Evolutionary conservation across 2,888 invertebrate genomes (phyloP), one percentile per base, ranked within the genome.

Genomic region (Drosophila helvetica): DNA sequence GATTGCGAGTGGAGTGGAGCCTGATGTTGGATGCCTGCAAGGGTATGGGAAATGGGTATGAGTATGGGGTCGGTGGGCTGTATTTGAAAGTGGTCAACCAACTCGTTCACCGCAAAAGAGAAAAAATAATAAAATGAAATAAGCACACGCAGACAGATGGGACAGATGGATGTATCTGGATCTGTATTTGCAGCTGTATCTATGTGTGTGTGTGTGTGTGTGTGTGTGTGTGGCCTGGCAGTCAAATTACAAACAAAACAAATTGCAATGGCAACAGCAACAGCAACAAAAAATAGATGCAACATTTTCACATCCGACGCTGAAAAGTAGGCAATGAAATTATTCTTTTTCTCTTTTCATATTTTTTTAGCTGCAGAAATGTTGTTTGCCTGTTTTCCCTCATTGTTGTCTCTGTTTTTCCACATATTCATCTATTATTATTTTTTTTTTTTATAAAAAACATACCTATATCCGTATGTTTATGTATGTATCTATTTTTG

Each of bases 61-160:
- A 63, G 67, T 70, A 73, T 12, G 48, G 19, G 25, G 17, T 10
- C 51, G 27, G 73, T 78, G 74, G 73, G 78, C 69, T 76, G 78
- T 79, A 86, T 86, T 86, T 86, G 87, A 84, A 88, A 90, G 90
- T 90, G 90, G 90, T 90, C 90, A 89, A 90, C 90, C 90, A 89
- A 90, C 90, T 90, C 84, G 83, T 80, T 86, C 80, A 90, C 90
- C 90, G 69, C 90, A 90, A 86, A 83, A 83, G 77, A 80, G 89
- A 82, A 81, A 83, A 74, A 82, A 81, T 77, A 82, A 80, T 77
- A 80, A 79, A 79, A 80, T 73, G 79, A 81, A 80, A 79, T 78
- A 85, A 78, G 73, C 74, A 56, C 58, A 57, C 7, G 61, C 56
- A 58, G 54, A 67, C 48, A 59, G 53, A 64, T 42, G 72, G 48